These are phyloP conservation scores for Netelia inedita DNA, from an alignment of 2,888 invertebrate species.

Conservation along the genomic window DNA sequence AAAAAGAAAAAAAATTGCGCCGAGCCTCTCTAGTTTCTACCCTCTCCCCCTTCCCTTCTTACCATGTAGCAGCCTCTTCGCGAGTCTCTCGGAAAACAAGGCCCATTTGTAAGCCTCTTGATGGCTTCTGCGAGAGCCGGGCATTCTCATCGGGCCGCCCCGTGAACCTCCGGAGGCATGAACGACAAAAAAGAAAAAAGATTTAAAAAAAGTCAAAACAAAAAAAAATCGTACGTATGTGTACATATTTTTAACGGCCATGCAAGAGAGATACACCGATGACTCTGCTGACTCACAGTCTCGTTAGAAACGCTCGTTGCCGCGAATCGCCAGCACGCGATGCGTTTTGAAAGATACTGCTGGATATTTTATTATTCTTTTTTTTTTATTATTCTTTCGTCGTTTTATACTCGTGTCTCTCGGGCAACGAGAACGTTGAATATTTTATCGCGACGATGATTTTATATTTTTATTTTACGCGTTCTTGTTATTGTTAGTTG, in stretches of 20 bases:
- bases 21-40: conserved; percentile 14
- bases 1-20: not conserved
- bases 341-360: conserved; percentile 10
- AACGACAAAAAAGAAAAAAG: not conserved
- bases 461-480: no score
- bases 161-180: not conserved
- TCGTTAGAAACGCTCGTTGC: conserved; percentile 29
- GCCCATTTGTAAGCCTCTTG: conserved; percentile 51
- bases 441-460: not conserved
- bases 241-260: conserved; percentile 31
- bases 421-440: not conserved
- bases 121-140: conserved; percentile 43
- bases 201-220: not conserved
- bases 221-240: not conserved
- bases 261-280: conserved; percentile 20
- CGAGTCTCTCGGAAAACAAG: conserved; percentile 45
- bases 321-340: not conserved
- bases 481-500: no score
- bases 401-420: no score
- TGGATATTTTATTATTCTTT: not conserved
- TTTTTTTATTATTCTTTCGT: not conserved
- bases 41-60: conserved; percentile 51
- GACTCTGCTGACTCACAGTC: conserved; percentile 35
- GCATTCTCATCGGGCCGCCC: conserved; percentile 34
- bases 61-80: conserved; percentile 12